A percentile compares a stretch with the other conserved stretches of the same genome.
These are phyloP conservation scores for Pristionchus japonicus DNA, from an alignment of 2,888 invertebrate genomes.

Conservation along the genomic window DNA sequence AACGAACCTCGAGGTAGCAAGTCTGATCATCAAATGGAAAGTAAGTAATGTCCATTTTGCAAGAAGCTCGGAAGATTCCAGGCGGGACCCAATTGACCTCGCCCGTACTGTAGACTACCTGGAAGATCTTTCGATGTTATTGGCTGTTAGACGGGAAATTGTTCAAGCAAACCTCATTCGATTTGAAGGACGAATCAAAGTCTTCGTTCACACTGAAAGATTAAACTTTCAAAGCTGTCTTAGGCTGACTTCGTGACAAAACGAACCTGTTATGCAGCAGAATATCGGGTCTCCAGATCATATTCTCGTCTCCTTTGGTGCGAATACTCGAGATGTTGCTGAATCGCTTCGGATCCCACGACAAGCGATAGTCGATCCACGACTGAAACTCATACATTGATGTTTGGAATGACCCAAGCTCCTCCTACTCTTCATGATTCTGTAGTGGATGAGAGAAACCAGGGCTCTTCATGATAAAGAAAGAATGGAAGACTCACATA, in stretches of 20 bases:
- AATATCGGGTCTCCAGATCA: slow-evolving; percentile 69
- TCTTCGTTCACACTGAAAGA: slow-evolving; percentile 66
- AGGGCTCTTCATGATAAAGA: too few relatives aligned
- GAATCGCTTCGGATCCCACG: slow-evolving; percentile 67
- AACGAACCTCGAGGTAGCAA: slow-evolving; percentile 61
- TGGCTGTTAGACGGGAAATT: too few relatives aligned
- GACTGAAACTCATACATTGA: slow-evolving; percentile 52
- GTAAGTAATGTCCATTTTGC: slow-evolving; percentile 68
- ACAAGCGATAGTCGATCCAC: slow-evolving; percentile 64
- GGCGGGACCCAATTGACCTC: slow-evolving; percentile 71
- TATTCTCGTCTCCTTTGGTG: slow-evolving; percentile 64
- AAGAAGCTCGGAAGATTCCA: slow-evolving; percentile 64
- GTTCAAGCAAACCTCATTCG: slow-evolving; percentile 61
- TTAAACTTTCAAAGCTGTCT: not conserved
- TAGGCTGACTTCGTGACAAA: too few relatives aligned
- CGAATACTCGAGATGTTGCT: slow-evolving; percentile 66
- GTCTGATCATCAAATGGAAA: slow-evolving; percentile 70
- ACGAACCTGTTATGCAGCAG: slow-evolving; percentile 68
- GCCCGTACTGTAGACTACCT: slow-evolving; percentile 67
- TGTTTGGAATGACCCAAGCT: too few relatives aligned
- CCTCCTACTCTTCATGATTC: too few relatives aligned
- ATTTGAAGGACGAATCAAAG: slow-evolving; percentile 68
- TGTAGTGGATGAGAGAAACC: too few relatives aligned
- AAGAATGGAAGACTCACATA: too few relatives aligned
- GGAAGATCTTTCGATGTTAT: too few relatives aligned